Evolutionary conservation across 2,888 invertebrate species (phyloP).

Genomic region (Drosophila siamana): DNA sequence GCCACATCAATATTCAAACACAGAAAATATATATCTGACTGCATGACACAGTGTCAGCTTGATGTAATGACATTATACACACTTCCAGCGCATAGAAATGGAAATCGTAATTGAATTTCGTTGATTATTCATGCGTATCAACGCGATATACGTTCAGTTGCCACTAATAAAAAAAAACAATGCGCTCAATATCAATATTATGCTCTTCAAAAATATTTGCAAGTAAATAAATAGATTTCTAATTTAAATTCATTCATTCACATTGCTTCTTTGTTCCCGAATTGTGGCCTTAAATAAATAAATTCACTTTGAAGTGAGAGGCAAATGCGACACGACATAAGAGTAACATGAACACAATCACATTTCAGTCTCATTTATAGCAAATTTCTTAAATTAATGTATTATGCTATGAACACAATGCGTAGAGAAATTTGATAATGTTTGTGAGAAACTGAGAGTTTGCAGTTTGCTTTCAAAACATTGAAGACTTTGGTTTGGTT

Average conservation of each 20-base stretch:
- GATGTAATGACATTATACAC: slow-evolving; percentile 11
- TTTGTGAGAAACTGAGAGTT: too few species aligned
- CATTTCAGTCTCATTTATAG: too few species aligned
- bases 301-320: neutral
- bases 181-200: neutral
- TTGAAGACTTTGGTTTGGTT: too few species aligned
- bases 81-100: slow-evolving; percentile 30
- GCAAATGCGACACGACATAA: too few species aligned
- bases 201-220: neutral
- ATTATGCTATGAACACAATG: too few species aligned
- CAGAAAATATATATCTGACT: slow-evolving; percentile 7
- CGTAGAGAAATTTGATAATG: too few species aligned
- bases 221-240: slow-evolving; percentile 2
- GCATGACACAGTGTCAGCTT: neutral
- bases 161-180: slow-evolving; percentile 7
- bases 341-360: too few species aligned
- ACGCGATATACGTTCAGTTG: slow-evolving; percentile 14
- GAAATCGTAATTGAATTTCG: slow-evolving; percentile 44
- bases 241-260: neutral
- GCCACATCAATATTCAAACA: slow-evolving; percentile 17
- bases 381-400: too few species aligned
- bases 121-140: slow-evolving; percentile 29
- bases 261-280: neutral
- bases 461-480: too few species aligned
- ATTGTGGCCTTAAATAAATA: neutral